phyloP scores from a whole-genome alignment of 2,888 invertebrate genomes.

The Trissolcus brochymenae region DNA sequence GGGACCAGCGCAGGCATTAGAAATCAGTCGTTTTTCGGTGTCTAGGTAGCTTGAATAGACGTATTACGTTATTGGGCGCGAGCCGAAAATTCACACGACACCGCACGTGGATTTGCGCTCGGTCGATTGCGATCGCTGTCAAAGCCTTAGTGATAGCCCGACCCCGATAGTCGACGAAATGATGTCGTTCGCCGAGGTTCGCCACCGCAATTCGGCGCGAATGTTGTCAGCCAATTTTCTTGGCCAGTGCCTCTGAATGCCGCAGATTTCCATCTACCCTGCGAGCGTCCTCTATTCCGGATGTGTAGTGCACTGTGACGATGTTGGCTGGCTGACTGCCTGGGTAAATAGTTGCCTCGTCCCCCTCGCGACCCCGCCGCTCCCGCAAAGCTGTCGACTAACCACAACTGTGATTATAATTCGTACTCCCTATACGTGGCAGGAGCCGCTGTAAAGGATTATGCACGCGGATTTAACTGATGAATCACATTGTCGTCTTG shows the following conservation, averaged over 20 bases:
- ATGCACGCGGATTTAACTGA: conserved; percentile 77
- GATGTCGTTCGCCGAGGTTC: conserved; percentile 55
- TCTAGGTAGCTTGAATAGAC: conserved; percentile 37
- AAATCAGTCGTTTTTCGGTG: conserved; percentile 38
- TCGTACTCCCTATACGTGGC: conserved; percentile 66
- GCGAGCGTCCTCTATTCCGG: conserved; percentile 64
- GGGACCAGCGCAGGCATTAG: conserved; percentile 16
- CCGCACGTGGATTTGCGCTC: conserved; percentile 49
- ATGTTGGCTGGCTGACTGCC: conserved; percentile 61
- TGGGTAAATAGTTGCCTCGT: conserved; percentile 67
- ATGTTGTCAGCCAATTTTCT: conserved; percentile 77
- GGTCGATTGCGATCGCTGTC: conserved; percentile 58
- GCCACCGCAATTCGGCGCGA: conserved; percentile 71
- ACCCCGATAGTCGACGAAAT: conserved; percentile 54
- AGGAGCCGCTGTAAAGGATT: conserved; percentile 74
- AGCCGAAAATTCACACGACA: conserved; percentile 51
- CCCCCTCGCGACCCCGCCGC: conserved; percentile 45
- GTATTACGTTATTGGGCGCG: conserved; percentile 47
- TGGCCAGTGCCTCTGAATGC: conserved; percentile 77
- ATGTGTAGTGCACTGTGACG: conserved; percentile 69
- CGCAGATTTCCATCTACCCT: conserved; percentile 75
- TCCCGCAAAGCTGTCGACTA: conserved; percentile 63
- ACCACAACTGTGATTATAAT: conserved; percentile 77
- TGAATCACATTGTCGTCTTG: conserved; percentile 77
- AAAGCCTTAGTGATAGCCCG: conserved; percentile 49